Evolutionary conservation across 2,888 invertebrate genomes (phyloP), one percentile per base, ranked within the genome.

Genomic region (Apodemia zela): DNA sequence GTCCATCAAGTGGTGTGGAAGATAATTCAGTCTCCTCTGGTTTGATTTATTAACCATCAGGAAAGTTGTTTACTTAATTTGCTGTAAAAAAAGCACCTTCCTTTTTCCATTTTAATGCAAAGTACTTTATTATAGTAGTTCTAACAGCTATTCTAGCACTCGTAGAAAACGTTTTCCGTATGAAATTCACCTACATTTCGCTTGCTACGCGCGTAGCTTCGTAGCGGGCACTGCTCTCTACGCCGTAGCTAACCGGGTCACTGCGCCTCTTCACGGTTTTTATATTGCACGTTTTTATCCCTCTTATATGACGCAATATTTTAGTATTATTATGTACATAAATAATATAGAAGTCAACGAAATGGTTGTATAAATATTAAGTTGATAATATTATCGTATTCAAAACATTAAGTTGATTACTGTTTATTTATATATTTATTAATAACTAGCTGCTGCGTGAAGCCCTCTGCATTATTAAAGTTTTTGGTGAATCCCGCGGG

Each of bases 201-300:
- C 73, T 51, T 21, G 51, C 51, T 73, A 73, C 75, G 77, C 69
- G 68, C 73, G 75, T 75, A 75, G 75, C 72, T 64, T 63, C 70
- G 72, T 77, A 85, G 84, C 82, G 82, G 83, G 74, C 87, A 84
- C 75, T 87, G 87, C 87, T 82, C 89, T 83, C 85, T 84, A 84
- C 85, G 81, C 66, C 84, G 84, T 83, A 83, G 73, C 62, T 58
- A 87, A 84, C 79, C 87, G 77, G 88, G 89, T 87, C 87, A 87
- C 73, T 77, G 80, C 75, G 74, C 76, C 73, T 67, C 72, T 68
- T 68, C 70, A 68, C 71, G 70, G 64, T 72, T 72, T 71, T 71
- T 69, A 69, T 69, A 60, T 67, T 67, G 59, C 64, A 65, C 64
- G 61, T 67, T 63, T 62, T 62, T 66, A 62, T 58, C 21, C 60